phyloP scores from a whole-genome alignment of 2,888 invertebrate genomes.

The Caenorhabditis sp. region DNA sequence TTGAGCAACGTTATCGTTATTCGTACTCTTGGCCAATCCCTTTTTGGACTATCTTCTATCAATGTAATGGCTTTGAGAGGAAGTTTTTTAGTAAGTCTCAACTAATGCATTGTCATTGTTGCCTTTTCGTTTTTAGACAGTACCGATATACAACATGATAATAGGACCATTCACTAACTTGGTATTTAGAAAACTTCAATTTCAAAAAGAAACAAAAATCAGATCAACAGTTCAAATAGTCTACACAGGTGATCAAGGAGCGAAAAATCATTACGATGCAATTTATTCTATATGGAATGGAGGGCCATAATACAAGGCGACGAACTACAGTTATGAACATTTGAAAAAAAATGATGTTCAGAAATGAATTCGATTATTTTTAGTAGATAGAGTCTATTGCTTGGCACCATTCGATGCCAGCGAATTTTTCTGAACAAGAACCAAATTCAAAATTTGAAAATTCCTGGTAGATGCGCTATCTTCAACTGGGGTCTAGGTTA shows the following conservation, averaged over 20 bases:
- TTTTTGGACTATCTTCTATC: conserved; percentile 15
- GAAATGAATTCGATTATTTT: too few relatives aligned
- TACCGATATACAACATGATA: conserved; percentile 23
- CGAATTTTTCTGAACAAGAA: too few relatives aligned
- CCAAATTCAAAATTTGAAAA: too few relatives aligned
- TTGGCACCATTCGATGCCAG: too few relatives aligned
- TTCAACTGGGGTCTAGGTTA: too few relatives aligned
- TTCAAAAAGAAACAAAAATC: conserved; percentile 5
- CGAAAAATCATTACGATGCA: conserved; percentile 18
- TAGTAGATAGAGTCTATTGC: too few relatives aligned
- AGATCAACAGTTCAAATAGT: conserved; percentile 14
- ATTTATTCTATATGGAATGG: conserved; percentile 19
- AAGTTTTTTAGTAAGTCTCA: background rate
- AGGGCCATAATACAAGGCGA: background rate
- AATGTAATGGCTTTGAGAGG: conserved; percentile 23
- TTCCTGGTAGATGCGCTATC: too few relatives aligned
- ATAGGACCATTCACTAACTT: conserved; percentile 14
- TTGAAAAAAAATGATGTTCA: too few relatives aligned
- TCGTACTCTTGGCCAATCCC: conserved; percentile 13
- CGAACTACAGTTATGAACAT: too few relatives aligned
- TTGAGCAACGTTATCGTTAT: conserved; percentile 10
- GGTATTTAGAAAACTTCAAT: background rate
- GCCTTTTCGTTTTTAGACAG: background rate
- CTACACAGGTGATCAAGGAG: conserved; percentile 21
- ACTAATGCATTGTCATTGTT: background rate